Conservation (phyloP, 1,140 invertebrate genomes). For the Tetramorium simillimum region DNA sequence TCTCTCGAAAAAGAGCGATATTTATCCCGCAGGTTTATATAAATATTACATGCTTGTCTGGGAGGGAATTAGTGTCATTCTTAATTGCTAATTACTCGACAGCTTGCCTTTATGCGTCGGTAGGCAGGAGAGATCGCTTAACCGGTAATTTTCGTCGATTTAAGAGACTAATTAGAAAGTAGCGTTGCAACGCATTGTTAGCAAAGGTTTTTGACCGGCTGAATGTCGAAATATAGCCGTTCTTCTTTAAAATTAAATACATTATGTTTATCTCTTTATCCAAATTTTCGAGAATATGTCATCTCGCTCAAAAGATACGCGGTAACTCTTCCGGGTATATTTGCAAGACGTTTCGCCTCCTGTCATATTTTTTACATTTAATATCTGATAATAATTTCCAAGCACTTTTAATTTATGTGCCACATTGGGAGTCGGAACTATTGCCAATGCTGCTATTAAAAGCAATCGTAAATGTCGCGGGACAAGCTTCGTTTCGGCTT, state of each 20-base stretch:
- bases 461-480: constrained; percentile 13
- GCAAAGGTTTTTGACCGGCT: neutral
- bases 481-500: constrained; percentile 40
- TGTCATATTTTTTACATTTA: neutral
- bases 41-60: neutral
- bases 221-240: neutral
- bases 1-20: neutral
- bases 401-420: neutral
- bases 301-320: neutral
- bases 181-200: constrained; percentile 45
- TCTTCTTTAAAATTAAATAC: neutral
- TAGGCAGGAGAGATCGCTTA: constrained; percentile 34
- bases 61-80: constrained; percentile 17
- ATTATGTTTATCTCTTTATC: neutral
- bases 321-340: neutral
- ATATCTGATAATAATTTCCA: neutral
- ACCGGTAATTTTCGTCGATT: constrained; percentile 47
- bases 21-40: neutral
- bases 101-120: neutral
- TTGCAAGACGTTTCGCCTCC: too few relatives aligned
- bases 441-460: constrained; percentile 10
- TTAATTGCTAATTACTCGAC: constrained; percentile 5
- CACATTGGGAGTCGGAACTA: neutral
- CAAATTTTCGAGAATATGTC: neutral
- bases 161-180: constrained; percentile 51